phyloP scores from a whole-genome alignment of 1,140 invertebrate genomes.

The Philotrypesis tridentata region DNA sequence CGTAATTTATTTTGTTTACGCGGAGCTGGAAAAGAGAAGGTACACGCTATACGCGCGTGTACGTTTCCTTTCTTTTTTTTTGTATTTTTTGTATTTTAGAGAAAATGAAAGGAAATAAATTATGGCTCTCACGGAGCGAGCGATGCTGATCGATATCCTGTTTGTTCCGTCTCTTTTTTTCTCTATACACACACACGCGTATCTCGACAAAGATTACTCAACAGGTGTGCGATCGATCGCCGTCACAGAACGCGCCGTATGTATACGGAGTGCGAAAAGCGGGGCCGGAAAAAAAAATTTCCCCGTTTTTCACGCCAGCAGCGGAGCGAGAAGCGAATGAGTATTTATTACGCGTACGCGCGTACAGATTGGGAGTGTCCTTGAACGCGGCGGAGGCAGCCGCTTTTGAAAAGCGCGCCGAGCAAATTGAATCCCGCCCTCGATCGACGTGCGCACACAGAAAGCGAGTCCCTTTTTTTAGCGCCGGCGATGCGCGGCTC shows the following conservation, averaged over 20 bases:
- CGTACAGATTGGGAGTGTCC: slow-evolving; percentile 30
- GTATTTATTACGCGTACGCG: too few relatives aligned
- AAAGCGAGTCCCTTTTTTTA: neutral
- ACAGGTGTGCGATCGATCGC: neutral
- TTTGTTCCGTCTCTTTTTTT: too few relatives aligned
- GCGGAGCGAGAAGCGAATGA: too few relatives aligned
- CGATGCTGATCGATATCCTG: neutral
- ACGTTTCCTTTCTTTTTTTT: neutral
- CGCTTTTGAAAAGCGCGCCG: slow-evolving; percentile 23
- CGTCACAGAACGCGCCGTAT: too few relatives aligned
- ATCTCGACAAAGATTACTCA: too few relatives aligned
- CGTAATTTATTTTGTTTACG: neutral
- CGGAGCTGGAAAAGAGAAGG: neutral
- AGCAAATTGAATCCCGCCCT: slow-evolving; percentile 42
- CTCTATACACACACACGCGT: too few relatives aligned
- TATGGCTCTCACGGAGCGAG: neutral
- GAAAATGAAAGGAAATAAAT: neutral
- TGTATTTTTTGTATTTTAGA: too few relatives aligned
- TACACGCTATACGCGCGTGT: neutral
- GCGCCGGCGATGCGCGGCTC: too few relatives aligned
- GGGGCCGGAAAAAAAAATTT: neutral
- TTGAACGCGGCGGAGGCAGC: neutral
- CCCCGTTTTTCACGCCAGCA: too few relatives aligned
- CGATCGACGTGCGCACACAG: neutral
- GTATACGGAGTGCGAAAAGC: too few relatives aligned